These are phyloP conservation scores for Deroptyus accipitrinus DNA, from an alignment of 2,113 vertebrate species.

Conservation along the genomic window DNA sequence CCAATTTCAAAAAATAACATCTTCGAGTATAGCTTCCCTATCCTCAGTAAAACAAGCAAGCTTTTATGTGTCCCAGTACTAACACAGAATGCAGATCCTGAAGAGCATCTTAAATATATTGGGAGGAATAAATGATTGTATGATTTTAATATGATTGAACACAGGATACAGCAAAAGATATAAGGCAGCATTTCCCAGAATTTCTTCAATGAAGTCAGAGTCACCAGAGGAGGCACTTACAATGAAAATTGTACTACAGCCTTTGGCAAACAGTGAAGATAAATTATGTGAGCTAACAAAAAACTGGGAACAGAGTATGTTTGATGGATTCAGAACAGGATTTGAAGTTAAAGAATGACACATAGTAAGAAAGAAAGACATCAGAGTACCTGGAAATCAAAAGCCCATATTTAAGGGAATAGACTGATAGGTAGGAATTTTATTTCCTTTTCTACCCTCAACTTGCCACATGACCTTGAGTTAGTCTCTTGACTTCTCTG, in stretches of 20 bases:
- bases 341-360: neutral
- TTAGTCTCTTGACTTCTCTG: neutral
- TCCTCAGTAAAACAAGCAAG: slow-evolving; percentile 32
- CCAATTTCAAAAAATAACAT: slow-evolving; percentile 60
- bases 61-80: slow-evolving; percentile 25
- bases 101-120: neutral
- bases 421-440: neutral
- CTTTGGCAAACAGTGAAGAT: neutral
- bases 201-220: neutral
- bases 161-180: neutral
- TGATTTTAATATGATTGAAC: neutral
- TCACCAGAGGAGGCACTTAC: neutral
- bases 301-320: neutral
- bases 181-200: neutral
- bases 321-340: neutral
- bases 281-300: neutral
- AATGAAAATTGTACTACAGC: neutral
- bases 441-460: neutral
- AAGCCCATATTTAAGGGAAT: neutral
- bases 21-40: slow-evolving; percentile 44
- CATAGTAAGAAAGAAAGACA: neutral
- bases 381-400: neutral
- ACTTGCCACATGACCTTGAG: neutral
- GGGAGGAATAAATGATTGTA: neutral
- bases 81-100: neutral